A percentile compares a stretch with the other conserved stretches of the same genome.
Evolutionary conservation across 2,797 vertebrate genomes (phyloP).

Genomic region (Eidolon dupreanum): DNA sequence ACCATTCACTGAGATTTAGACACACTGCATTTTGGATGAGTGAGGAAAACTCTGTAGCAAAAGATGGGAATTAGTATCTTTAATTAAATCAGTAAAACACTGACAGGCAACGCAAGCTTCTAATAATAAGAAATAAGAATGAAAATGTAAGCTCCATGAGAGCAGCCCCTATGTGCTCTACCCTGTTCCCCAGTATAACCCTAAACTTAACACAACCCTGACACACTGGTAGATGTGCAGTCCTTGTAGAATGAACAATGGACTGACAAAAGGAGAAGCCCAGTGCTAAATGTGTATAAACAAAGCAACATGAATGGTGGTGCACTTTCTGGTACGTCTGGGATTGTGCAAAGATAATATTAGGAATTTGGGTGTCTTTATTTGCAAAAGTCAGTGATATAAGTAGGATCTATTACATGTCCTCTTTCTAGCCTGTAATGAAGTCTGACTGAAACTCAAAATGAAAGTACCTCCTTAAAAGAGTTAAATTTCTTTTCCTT

Average conservation of each 20-base stretch:
- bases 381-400: conserved; percentile 27
- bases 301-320: neutral
- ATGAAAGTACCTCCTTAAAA: conserved; percentile 19
- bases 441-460: conserved; percentile 35
- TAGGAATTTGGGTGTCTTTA: neutral
- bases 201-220: neutral
- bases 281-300: neutral
- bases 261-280: neutral
- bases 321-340: neutral
- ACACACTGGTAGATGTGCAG: neutral
- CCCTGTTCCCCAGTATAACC: neutral
- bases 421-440: neutral
- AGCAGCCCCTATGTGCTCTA: neutral
- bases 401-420: neutral
- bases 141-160: neutral
- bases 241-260: neutral
- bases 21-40: neutral
- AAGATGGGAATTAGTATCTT: conserved; percentile 3
- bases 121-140: conserved; percentile 16
- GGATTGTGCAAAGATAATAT: neutral
- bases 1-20: conserved; percentile 53
- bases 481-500: neutral
- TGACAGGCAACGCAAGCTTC: neutral
- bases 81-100: neutral
- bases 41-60: conserved; percentile 21